A percentile compares a stretch with the other conserved stretches of the same genome.
These are phyloP conservation scores for Chesias legatella DNA, from an alignment of 2,888 invertebrate genomes.

Conservation along the genomic window DNA sequence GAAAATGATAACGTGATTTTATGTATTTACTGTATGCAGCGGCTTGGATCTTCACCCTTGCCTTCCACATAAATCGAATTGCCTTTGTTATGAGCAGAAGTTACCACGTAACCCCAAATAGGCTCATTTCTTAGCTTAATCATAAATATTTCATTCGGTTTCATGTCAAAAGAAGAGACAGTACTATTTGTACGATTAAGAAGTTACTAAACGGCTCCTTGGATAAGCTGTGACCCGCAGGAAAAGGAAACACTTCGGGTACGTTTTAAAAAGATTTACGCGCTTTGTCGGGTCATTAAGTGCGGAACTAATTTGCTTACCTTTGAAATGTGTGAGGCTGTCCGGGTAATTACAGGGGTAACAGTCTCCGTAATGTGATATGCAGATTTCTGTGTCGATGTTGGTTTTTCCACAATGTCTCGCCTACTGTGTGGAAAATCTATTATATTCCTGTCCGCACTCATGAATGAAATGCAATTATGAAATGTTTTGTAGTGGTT, in stretches of 20 bases:
- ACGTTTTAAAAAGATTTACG: conserved; percentile 80
- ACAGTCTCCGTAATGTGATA: conserved; percentile 68
- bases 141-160: too few relatives aligned
- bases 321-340: conserved; percentile 78
- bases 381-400: conserved; percentile 58
- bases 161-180: too few relatives aligned
- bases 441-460: conserved; percentile 15
- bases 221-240: conserved; percentile 27
- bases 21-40: too few relatives aligned
- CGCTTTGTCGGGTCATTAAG: conserved; percentile 80
- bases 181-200: not conserved
- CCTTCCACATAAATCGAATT: too few relatives aligned
- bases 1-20: too few relatives aligned
- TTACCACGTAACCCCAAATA: too few relatives aligned
- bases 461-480: too few relatives aligned
- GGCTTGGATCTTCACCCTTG: too few relatives aligned
- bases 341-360: conserved; percentile 71
- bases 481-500: too few relatives aligned
- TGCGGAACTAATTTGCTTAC: conserved; percentile 80
- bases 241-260: conserved; percentile 72
- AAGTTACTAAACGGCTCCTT: conserved; percentile 29
- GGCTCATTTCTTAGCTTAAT: too few relatives aligned
- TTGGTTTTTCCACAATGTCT: conserved; percentile 45
- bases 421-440: conserved; percentile 17
- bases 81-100: too few relatives aligned